Conservation (phyloP, 2,113 vertebrate genomes). For the Pycnonotus jocosus region DNA sequence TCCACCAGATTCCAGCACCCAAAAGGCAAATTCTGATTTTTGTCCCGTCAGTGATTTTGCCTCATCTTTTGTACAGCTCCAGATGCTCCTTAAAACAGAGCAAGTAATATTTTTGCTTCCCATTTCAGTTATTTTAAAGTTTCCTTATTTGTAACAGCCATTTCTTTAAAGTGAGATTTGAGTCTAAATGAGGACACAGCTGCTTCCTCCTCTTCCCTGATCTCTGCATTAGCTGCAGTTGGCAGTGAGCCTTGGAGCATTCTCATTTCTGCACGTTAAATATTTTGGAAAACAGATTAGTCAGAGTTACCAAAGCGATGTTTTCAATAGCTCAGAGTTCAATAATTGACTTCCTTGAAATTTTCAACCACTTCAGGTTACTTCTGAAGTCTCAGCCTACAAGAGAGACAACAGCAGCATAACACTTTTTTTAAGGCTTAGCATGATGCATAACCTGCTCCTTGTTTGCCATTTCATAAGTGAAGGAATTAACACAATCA, state of each 20-base stretch:
- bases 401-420: not conserved
- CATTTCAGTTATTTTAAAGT: slow-evolving; percentile 47
- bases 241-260: not conserved
- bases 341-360: slow-evolving; percentile 24
- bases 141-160: slow-evolving; percentile 36
- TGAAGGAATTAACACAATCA: not conserved
- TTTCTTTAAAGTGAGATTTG: slow-evolving; percentile 15
- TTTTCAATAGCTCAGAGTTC: slow-evolving; percentile 34
- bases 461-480: not conserved
- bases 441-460: not conserved
- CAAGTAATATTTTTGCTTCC: slow-evolving; percentile 46
- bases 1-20: not conserved
- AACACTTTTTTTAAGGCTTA: not conserved
- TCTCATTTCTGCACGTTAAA: not conserved
- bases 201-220: slow-evolving; percentile 41
- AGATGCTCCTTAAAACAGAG: slow-evolving; percentile 46
- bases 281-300: slow-evolving; percentile 56
- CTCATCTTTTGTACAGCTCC: not conserved
- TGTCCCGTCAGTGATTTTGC: slow-evolving; percentile 32
- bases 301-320: not conserved
- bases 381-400: not conserved
- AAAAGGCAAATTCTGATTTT: not conserved
- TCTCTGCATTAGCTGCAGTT: slow-evolving; percentile 19
- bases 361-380: not conserved
- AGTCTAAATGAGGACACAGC: slow-evolving; percentile 56